These are phyloP conservation scores for Latheticus oryzae DNA, from an alignment of 2,888 invertebrate genomes.

Conservation along the genomic window DNA sequence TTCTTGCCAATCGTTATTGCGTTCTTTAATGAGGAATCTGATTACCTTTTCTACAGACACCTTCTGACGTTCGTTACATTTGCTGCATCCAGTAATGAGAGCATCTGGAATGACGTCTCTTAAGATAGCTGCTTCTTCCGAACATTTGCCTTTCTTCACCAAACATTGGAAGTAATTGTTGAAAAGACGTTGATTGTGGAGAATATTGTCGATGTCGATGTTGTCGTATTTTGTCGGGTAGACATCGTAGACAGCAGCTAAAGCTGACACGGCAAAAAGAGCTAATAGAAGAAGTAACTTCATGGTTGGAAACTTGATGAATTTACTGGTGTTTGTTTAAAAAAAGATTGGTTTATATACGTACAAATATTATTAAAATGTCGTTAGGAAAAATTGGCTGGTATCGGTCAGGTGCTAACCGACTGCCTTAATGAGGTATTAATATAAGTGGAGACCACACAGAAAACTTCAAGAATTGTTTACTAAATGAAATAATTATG, in stretches of 20 bases:
- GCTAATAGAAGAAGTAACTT: slow-evolving; percentile 29
- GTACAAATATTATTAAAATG: too few relatives aligned
- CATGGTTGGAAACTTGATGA: slow-evolving; percentile 19
- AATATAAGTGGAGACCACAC: too few relatives aligned
- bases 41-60: slow-evolving; percentile 73
- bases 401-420: too few relatives aligned
- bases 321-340: too few relatives aligned
- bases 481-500: too few relatives aligned
- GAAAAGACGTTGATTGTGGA: slow-evolving; percentile 32
- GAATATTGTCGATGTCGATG: slow-evolving; percentile 36
- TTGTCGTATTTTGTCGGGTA: slow-evolving; percentile 42
- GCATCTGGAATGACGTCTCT: slow-evolving; percentile 74
- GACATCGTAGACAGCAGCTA: slow-evolving; percentile 20
- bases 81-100: slow-evolving; percentile 71
- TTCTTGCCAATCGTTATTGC: slow-evolving; percentile 72
- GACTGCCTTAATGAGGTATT: too few relatives aligned
- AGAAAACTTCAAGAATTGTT: too few relatives aligned
- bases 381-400: too few relatives aligned
- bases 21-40: slow-evolving; percentile 69
- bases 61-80: slow-evolving; percentile 73
- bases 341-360: too few relatives aligned
- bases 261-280: slow-evolving; percentile 23
- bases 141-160: slow-evolving; percentile 36
- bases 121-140: slow-evolving; percentile 60
- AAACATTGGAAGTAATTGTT: slow-evolving; percentile 34